Evolutionary conservation across 2,888 invertebrate genomes (phyloP), one percentile per base, ranked within the genome.

Genomic region (Monoplex corrugatus): DNA sequence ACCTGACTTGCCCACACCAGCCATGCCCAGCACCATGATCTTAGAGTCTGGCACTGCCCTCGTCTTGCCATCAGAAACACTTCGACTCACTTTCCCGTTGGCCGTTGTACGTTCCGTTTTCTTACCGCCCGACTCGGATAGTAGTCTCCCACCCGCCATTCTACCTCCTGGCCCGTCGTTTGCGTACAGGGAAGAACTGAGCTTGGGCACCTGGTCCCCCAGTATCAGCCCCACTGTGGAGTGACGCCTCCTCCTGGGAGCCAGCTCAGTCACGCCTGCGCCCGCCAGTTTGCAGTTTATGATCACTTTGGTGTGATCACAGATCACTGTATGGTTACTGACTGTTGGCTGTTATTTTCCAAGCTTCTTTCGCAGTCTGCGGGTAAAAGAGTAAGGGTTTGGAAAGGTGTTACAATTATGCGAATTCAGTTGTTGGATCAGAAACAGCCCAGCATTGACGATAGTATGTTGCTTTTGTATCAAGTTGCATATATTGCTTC

Each of bases 1-100:
- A 95, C 95, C 95, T 87, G 94, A 94, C 89, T 95, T 95, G 19
- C 95, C 95, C 8, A 94, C 94, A 10, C 94, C 94, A n/a, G 93
- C 92, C 40, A 92, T 92, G 8, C 95, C 95, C 19, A 95, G 90
- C 10, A 95, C 93, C 23, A 94, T 94, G 45, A 95, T 93, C 89
- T 94, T 95, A 40, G 94, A 94, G 50, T 95, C 95, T 5, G 94
- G 94, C 44, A 94, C 95, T 2, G 94, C 50, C 28, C 87, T 78
- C 16, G 75, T 6, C 40, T 80, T 87, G 57, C 50, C 38, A 43
- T 80, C 78, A 28, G 87, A 80, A 28, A 32, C 82, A 23, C 84
- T 57, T 13, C 84, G 45, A 38, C 32, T 32, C 50, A 50, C 5
- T 38, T 57, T 84, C 35, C 50, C 35, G 57, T 45, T 45, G 32